These are phyloP conservation scores for Leptoclinus maculatus DNA, from an alignment of 2,797 vertebrate species.

Conservation along the genomic window DNA sequence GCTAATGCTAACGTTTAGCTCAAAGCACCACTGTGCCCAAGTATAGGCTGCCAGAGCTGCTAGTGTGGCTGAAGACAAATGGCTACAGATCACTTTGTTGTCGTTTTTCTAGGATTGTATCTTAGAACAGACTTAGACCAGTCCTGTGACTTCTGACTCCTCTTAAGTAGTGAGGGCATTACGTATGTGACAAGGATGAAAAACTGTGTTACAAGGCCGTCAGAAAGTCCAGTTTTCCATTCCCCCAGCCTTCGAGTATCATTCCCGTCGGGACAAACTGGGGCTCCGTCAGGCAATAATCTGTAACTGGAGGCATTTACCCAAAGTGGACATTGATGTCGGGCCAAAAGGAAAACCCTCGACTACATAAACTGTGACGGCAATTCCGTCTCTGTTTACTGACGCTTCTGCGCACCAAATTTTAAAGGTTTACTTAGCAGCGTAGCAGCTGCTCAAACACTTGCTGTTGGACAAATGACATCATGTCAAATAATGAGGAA, in stretches of 20 bases:
- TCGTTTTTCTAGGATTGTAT: background rate
- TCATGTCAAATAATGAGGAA: conserved; percentile 75
- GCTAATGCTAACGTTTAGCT: background rate
- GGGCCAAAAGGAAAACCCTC: conserved; percentile 41
- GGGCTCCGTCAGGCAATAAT: conserved; percentile 38
- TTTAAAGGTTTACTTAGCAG: conserved; percentile 47
- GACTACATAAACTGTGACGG: conserved; percentile 42
- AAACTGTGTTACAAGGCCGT: background rate
- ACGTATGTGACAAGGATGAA: background rate
- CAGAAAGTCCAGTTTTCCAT: conserved; percentile 13
- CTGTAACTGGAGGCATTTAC: conserved; percentile 45
- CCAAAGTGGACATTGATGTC: conserved; percentile 38
- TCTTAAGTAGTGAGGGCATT: background rate
- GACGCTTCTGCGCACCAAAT: conserved; percentile 29
- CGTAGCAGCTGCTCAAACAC: conserved; percentile 77
- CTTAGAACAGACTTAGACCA: background rate
- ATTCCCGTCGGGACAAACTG: conserved; percentile 21
- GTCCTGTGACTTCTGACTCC: background rate
- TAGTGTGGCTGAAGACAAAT: background rate
- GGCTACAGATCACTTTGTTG: background rate
- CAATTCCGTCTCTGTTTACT: conserved; percentile 36
- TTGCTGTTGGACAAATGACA: conserved; percentile 73
- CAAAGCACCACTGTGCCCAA: background rate
- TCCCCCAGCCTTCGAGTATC: conserved; percentile 21
- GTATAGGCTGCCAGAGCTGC: background rate